These are phyloP conservation scores for Brachionichthys hirsutus DNA, from an alignment of 2,113 vertebrate species.

Conservation along the genomic window DNA sequence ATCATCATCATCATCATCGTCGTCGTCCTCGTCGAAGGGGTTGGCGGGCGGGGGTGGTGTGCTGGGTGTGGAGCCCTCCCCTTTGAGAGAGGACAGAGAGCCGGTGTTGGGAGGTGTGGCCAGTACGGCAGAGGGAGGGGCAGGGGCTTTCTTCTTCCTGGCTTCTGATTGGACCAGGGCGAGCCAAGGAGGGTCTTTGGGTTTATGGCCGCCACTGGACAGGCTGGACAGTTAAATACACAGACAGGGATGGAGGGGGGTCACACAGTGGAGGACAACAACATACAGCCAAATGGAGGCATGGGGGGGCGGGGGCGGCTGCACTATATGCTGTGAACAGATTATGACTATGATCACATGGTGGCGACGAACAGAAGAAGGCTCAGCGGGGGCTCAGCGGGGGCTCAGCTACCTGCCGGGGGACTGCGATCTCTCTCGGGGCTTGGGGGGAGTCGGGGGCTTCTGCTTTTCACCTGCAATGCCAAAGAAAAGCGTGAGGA, in stretches of 20 bases:
- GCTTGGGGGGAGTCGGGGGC: slow-evolving; percentile 69
- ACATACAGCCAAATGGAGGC: slow-evolving; percentile 33
- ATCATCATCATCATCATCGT: slow-evolving; percentile 67
- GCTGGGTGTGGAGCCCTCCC: slow-evolving; percentile 58
- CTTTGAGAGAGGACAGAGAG: slow-evolving; percentile 70
- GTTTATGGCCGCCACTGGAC: slow-evolving; percentile 73
- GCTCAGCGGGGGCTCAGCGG: no score
- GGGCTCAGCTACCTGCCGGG: slow-evolving; percentile 68
- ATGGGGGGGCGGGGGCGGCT: slow-evolving; percentile 16
- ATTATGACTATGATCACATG: slow-evolving; percentile 25
- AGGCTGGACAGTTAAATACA: slow-evolving; percentile 64
- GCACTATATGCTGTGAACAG: slow-evolving; percentile 15
- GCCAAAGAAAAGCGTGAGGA: slow-evolving; percentile 15
- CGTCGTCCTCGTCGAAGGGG: slow-evolving; percentile 89
- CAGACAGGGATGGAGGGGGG: slow-evolving; percentile 56
- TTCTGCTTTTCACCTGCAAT: slow-evolving; percentile 55
- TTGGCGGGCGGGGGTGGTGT: slow-evolving; percentile 80
- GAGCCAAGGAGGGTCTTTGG: slow-evolving; percentile 96
- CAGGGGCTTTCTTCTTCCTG: slow-evolving; percentile 90
- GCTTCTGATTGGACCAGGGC: slow-evolving; percentile 87
- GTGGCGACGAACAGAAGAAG: slow-evolving; percentile 2
- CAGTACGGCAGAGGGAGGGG: slow-evolving; percentile 65
- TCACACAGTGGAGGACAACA: slow-evolving; percentile 50
- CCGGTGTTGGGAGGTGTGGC: slow-evolving; percentile 56
- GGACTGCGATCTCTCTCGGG: slow-evolving; percentile 72